Evolutionary conservation across 2,797 vertebrate genomes (phyloP).

Genomic region (Silurus aristotelis): DNA sequence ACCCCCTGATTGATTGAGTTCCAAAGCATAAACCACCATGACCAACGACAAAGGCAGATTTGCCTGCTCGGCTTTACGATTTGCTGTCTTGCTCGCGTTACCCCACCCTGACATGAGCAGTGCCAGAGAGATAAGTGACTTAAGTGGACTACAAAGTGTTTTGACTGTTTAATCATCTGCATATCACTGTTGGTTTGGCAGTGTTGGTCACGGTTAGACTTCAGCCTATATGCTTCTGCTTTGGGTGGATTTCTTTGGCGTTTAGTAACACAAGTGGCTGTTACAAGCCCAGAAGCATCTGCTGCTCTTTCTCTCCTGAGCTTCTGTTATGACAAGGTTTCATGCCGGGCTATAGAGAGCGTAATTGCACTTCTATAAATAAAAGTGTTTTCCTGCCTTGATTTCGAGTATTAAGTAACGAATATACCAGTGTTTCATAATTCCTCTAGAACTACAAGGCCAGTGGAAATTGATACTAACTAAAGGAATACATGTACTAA

Average conservation of each 20-base stretch:
- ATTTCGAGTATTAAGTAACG: slow-evolving; percentile 36
- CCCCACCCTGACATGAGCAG: slow-evolving; percentile 44
- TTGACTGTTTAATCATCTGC: slow-evolving; percentile 45
- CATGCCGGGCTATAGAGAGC: slow-evolving; percentile 3
- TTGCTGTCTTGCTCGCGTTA: slow-evolving; percentile 28
- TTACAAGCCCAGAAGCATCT: slow-evolving; percentile 29
- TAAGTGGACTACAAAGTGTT: slow-evolving; percentile 52
- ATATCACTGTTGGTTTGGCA: slow-evolving; percentile 46
- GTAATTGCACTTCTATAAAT: slow-evolving; percentile 43
- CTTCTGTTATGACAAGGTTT: slow-evolving; percentile 40
- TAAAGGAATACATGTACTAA: slow-evolving; percentile 7
- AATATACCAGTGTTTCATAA: slow-evolving; percentile 9
- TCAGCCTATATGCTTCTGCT: slow-evolving; percentile 38
- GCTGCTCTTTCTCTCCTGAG: slow-evolving; percentile 14
- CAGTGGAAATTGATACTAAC: slow-evolving; percentile 11
- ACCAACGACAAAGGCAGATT: slow-evolving; percentile 50
- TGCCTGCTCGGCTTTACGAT: slow-evolving; percentile 52
- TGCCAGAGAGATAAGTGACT: slow-evolving; percentile 51
- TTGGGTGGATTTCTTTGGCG: slow-evolving; percentile 36
- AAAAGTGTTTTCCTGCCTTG: slow-evolving; percentile 19
- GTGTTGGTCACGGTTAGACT: slow-evolving; percentile 34
- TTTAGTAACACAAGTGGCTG: slow-evolving; percentile 22
- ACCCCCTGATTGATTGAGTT: slow-evolving; percentile 63
- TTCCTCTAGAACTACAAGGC: slow-evolving; percentile 30
- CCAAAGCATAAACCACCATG: slow-evolving; percentile 58